phyloP scores from a whole-genome alignment of 2,797 vertebrate genomes.

The Xiphorhynchus erythropygius region DNA sequence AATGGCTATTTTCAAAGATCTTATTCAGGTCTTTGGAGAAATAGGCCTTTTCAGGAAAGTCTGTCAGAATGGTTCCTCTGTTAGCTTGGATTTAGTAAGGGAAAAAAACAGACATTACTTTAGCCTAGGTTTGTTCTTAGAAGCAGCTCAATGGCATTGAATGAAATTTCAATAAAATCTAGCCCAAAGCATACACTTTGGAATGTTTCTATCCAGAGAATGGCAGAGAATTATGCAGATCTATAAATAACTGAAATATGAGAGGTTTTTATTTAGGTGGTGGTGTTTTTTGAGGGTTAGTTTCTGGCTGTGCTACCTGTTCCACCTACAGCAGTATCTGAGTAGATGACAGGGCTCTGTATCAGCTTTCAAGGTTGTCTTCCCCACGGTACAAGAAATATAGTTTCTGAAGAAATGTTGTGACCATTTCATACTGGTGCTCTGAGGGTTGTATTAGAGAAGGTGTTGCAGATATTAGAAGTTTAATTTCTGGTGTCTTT shows the following conservation, averaged over 20 bases:
- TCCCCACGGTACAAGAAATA: background rate
- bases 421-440: background rate
- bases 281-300: background rate
- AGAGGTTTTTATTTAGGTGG: background rate
- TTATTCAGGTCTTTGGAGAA: background rate
- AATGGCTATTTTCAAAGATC: background rate
- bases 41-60: background rate
- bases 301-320: background rate
- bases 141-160: background rate
- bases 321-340: background rate
- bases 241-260: background rate
- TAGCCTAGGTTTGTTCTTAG: background rate
- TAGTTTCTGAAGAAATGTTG: background rate
- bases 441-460: background rate
- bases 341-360: background rate
- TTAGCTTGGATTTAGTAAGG: background rate
- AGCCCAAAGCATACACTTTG: background rate
- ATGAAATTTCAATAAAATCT: background rate
- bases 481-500: background rate
- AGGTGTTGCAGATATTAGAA: background rate
- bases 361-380: background rate
- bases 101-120: background rate
- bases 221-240: background rate
- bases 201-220: background rate
- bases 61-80: background rate